A percentile compares a stretch with the other conserved stretches of the same genome.
Conservation (phyloP, 2,113 vertebrate species). For the Dromas ardeola region DNA sequence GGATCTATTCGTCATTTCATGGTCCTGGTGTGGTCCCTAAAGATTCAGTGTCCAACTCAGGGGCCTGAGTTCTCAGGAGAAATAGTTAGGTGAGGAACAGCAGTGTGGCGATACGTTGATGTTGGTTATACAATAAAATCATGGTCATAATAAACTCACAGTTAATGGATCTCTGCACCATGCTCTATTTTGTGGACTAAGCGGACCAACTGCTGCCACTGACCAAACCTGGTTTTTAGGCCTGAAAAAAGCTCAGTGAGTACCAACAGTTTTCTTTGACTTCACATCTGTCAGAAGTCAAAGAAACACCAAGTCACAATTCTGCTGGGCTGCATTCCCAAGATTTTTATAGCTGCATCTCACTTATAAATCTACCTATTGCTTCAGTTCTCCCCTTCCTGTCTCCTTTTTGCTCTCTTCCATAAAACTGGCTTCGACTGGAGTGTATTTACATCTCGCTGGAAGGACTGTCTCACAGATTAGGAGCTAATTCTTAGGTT, state of each 20-base stretch:
- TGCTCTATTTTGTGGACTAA: background rate
- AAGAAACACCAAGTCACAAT: background rate
- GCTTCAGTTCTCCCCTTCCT: background rate
- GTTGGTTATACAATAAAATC: background rate
- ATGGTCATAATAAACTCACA: background rate
- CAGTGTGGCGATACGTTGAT: background rate
- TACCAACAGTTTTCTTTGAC: background rate
- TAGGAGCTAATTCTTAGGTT: background rate
- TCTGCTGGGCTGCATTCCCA: background rate
- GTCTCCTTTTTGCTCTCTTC: background rate
- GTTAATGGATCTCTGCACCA: background rate
- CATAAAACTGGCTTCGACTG: background rate
- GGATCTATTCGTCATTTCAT: background rate
- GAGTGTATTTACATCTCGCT: background rate
- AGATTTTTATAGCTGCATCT: background rate
- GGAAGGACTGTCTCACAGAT: background rate
- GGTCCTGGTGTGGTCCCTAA: background rate
- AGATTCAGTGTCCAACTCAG: background rate
- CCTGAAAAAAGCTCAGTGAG: background rate
- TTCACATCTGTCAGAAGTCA: background rate
- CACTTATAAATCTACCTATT: background rate
- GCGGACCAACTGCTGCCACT: background rate
- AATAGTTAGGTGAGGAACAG: background rate
- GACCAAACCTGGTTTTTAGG: background rate
- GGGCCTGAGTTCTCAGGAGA: background rate